Evolutionary conservation across 1,140 invertebrate species (phyloP).

Genomic region (Diorhabda elongata): DNA sequence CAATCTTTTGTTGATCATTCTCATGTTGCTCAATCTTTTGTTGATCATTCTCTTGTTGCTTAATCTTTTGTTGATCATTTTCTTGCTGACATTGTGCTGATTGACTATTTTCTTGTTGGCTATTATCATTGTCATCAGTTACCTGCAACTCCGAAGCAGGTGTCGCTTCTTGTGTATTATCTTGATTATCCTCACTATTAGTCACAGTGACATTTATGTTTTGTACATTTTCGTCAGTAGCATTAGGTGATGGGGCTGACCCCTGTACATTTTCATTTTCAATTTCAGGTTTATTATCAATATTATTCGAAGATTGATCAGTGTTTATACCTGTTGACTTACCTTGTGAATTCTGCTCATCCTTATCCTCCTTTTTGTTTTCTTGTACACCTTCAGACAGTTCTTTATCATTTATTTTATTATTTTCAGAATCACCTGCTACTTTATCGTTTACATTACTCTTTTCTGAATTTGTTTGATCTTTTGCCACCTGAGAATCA

Average conservation of each 20-base stretch:
- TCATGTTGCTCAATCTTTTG: not conserved
- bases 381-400: not conserved
- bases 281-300: conserved; percentile 32
- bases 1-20: no score
- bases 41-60: conserved; percentile 5
- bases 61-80: no score
- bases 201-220: conserved; percentile 5
- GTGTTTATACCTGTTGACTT: conserved; percentile 47
- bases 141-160: not conserved
- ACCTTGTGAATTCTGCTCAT: conserved; percentile 34
- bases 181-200: conserved; percentile 25
- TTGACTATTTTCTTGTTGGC: not conserved
- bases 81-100: not conserved
- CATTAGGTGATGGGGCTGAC: conserved; percentile 42
- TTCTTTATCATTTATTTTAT: not conserved
- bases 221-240: conserved; percentile 16
- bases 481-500: not conserved
- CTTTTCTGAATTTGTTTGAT: not conserved
- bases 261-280: conserved; percentile 45
- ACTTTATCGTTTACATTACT: not conserved
- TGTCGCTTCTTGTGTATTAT: not conserved
- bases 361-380: conserved; percentile 29
- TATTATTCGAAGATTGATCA: conserved; percentile 38
- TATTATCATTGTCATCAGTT: not conserved
- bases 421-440: conserved; percentile 3